Conservation (phyloP, 2,888 invertebrate genomes). For the Clepsis dumicolana region DNA sequence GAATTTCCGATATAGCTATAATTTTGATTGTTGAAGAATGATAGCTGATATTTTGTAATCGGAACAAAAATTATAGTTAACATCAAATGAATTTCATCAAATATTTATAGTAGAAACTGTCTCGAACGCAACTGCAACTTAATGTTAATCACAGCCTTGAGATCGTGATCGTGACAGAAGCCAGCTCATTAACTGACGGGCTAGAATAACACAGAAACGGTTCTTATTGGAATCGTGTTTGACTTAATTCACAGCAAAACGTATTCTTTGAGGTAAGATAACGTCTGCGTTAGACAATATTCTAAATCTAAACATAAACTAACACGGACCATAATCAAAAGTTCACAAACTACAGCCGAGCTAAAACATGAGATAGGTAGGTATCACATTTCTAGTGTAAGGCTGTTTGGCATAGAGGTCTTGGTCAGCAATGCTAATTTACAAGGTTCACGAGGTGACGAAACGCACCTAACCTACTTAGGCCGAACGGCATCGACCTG, state of each 20-base stretch:
- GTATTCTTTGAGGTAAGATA: not conserved
- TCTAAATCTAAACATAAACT: not conserved
- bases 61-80: not conserved
- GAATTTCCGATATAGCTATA: too few species aligned
- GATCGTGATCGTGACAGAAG: conserved; percentile 45
- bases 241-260: not conserved
- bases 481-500: too few species aligned
- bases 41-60: too few species aligned
- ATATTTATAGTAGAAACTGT: not conserved
- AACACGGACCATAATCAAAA: not conserved
- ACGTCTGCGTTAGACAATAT: not conserved
- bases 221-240: not conserved
- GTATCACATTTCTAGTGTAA: not conserved
- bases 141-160: conserved; percentile 47
- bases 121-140: conserved; percentile 9
- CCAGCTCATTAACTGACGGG: conserved; percentile 13
- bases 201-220: conserved; percentile 25
- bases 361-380: not conserved
- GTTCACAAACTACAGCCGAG: too few species aligned
- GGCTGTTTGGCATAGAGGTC: not conserved
- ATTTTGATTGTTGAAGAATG: too few species aligned
- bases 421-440: not conserved
- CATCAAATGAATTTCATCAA: not conserved
- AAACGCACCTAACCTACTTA: too few species aligned
- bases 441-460: not conserved